These are phyloP conservation scores for Helicoverpa zea DNA, from an alignment of 1,140 invertebrate species.

Conservation along the genomic window DNA sequence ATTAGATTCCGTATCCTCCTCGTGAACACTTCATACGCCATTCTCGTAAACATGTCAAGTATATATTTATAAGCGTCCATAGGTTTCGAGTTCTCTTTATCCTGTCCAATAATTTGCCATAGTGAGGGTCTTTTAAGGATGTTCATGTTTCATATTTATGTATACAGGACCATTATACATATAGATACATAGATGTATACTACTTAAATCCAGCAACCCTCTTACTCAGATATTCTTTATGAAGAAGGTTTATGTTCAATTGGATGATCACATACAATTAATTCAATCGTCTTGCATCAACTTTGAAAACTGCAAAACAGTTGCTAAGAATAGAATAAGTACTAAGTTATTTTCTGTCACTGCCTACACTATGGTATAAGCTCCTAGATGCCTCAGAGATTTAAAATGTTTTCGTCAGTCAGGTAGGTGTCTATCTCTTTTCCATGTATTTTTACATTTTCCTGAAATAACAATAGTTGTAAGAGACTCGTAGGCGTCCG, in stretches of 20 bases:
- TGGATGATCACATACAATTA: neutral
- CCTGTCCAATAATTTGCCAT: constrained; percentile 29
- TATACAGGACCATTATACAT: neutral
- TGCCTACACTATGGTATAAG: too few relatives aligned
- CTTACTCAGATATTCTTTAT: neutral
- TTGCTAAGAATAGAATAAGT: neutral
- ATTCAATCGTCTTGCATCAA: neutral
- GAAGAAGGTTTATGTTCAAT: neutral
- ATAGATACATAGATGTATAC: neutral
- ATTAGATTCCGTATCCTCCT: neutral
- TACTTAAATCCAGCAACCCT: neutral
- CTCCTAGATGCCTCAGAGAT: neutral
- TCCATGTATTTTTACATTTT: too few relatives aligned
- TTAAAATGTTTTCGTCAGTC: too few relatives aligned
- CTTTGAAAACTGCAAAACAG: neutral
- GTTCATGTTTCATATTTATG: constrained; percentile 12
- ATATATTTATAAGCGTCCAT: constrained; percentile 28
- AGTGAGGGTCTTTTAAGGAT: constrained; percentile 14
- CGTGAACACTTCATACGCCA: neutral
- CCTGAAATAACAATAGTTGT: neutral
- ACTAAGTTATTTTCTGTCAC: neutral
- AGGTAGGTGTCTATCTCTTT: too few relatives aligned
- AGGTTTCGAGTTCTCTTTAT: constrained; percentile 31
- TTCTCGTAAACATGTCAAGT: constrained; percentile 23
- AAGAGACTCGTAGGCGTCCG: neutral